Conservation (phyloP, 2,113 vertebrate species). For the Recurvirostra avosetta region DNA sequence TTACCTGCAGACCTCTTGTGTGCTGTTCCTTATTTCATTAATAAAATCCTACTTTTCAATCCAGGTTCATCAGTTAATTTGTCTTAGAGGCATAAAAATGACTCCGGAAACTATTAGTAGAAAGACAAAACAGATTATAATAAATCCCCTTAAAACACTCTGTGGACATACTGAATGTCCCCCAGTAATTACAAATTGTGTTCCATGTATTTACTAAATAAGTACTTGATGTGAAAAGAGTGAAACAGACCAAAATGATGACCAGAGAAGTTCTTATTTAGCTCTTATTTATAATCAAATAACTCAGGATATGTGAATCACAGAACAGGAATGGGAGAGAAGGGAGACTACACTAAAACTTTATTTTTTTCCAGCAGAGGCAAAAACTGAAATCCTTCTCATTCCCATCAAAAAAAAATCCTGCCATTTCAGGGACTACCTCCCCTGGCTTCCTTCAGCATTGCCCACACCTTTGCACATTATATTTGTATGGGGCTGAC, state of each 20-base stretch:
- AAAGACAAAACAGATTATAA: not conserved
- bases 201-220: not conserved
- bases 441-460: not conserved
- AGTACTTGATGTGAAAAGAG: not conserved
- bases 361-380: not conserved
- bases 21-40: not conserved
- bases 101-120: not conserved
- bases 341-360: not conserved
- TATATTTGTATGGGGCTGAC: not conserved
- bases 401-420: not conserved
- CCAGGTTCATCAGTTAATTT: not conserved
- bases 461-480: not conserved
- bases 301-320: not conserved
- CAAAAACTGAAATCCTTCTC: not conserved
- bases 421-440: not conserved
- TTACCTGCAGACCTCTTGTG: not conserved
- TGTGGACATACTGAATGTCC: not conserved
- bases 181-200: not conserved
- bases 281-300: not conserved
- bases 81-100: not conserved
- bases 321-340: not conserved
- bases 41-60: not conserved
- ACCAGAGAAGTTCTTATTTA: not conserved
- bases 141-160: not conserved
- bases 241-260: not conserved